These are phyloP conservation scores for Cyanistes caeruleus DNA, from an alignment of 2,113 vertebrate genomes.

Conservation along the genomic window DNA sequence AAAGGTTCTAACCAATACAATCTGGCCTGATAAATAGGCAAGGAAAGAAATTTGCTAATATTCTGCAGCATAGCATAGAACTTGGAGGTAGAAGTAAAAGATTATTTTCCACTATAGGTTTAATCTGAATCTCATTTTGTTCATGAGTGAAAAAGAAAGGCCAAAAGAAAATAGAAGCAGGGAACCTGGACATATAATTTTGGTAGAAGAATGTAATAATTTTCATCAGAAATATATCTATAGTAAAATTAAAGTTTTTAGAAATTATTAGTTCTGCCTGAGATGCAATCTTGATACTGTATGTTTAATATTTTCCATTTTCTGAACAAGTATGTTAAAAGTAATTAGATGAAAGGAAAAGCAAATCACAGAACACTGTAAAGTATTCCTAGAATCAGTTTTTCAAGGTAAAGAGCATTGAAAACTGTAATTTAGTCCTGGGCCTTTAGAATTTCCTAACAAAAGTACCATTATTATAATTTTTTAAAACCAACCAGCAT, in stretches of 20 bases:
- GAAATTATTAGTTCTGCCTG: neutral
- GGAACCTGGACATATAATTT: neutral
- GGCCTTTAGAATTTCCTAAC: neutral
- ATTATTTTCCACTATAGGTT: neutral
- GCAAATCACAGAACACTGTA: neutral
- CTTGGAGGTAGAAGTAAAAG: neutral
- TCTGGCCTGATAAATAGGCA: neutral
- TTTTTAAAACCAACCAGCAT: neutral
- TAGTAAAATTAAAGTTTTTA: neutral
- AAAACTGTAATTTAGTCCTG: neutral
- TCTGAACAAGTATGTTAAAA: neutral
- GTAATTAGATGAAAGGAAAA: neutral
- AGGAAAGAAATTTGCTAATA: neutral
- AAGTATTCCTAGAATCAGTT: neutral
- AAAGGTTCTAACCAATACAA: neutral
- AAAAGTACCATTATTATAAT: neutral
- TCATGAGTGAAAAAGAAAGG: neutral
- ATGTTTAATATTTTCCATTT: neutral
- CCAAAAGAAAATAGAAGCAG: neutral
- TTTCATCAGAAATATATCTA: neutral
- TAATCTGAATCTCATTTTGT: neutral
- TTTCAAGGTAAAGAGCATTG: neutral
- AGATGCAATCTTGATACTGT: neutral
- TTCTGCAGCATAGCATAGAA: neutral
- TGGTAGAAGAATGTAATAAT: neutral